A percentile compares a stretch with the other conserved stretches of the same genome.
Evolutionary conservation across 2,888 invertebrate genomes (phyloP).

Genomic region (Glyphotaelius pellucidus): DNA sequence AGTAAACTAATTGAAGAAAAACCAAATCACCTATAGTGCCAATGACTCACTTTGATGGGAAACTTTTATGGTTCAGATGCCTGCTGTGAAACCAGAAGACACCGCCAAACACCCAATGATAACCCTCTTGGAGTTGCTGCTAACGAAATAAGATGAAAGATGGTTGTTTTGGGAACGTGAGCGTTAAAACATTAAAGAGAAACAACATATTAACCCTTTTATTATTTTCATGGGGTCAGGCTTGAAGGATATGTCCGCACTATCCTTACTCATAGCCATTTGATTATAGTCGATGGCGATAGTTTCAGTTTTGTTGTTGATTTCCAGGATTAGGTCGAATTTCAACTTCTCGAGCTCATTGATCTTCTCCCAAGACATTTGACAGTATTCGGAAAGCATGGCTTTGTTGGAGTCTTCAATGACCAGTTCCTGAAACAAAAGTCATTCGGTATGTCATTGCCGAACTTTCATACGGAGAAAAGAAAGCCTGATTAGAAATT

Average conservation of each 20-base stretch:
- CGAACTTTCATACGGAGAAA: background rate
- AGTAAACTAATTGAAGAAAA: too few species aligned
- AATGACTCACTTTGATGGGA: too few species aligned
- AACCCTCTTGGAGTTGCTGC: too few species aligned
- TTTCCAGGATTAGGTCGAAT: conserved; percentile 84
- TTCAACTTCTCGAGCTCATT: conserved; percentile 86
- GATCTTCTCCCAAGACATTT: conserved; percentile 88
- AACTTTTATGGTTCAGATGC: too few species aligned
- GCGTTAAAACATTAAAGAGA: too few species aligned
- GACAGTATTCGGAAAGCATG: conserved; percentile 83
- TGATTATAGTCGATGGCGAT: conserved; percentile 87
- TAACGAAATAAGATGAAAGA: too few species aligned
- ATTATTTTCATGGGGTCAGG: conserved; percentile 88
- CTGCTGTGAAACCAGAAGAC: too few species aligned
- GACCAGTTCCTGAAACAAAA: conserved; percentile 79
- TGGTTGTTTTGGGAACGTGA: too few species aligned
- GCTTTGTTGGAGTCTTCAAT: conserved; percentile 85
- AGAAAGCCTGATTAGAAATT: background rate
- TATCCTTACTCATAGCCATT: conserved; percentile 85
- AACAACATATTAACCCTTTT: conserved; percentile 78
- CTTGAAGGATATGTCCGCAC: conserved; percentile 90
- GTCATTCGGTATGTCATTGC: background rate
- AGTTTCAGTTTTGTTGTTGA: conserved; percentile 89
- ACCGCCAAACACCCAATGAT: too few species aligned
- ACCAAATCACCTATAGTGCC: too few species aligned